phyloP scores from a whole-genome alignment of 2,888 invertebrate genomes.

The Monoplex corrugatus region DNA sequence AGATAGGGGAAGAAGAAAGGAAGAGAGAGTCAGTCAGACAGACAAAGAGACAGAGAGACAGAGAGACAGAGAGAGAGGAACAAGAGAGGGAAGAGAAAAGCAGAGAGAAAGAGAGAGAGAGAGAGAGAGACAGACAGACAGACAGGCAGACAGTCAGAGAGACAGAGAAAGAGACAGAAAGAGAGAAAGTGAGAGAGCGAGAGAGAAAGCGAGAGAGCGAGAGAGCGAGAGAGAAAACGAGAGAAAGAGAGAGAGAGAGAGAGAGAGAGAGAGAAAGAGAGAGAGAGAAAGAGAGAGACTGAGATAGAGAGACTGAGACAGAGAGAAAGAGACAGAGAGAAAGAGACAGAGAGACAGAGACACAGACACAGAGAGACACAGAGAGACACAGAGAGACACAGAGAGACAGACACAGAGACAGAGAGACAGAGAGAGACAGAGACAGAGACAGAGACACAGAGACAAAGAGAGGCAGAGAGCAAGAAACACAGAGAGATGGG shows the following conservation, averaged over 20 bases:
- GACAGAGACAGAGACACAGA: not conserved
- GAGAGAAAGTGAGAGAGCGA: too few species aligned
- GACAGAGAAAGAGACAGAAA: too few species aligned
- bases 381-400: not conserved
- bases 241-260: not conserved
- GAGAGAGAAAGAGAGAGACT: not conserved
- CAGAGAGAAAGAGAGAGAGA: not conserved
- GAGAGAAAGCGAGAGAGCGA: not conserved
- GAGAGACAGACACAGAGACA: not conserved
- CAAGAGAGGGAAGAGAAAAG: not conserved
- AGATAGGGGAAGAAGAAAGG: not conserved
- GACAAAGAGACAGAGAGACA: not conserved
- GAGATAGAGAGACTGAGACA: slow-evolving; percentile 16
- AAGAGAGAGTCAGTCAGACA: not conserved
- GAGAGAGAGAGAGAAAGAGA: slow-evolving; percentile 10
- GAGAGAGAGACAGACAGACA: not conserved
- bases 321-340: not conserved
- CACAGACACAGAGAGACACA: not conserved
- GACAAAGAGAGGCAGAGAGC: not conserved
- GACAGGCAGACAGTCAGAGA: too few species aligned
- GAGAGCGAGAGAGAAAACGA: not conserved
- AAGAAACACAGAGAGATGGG: not conserved
- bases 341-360: not conserved
- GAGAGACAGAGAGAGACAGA: too few species aligned
- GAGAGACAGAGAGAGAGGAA: not conserved